Conservation (phyloP, 2,113 vertebrate genomes). For the Stercorarius parasiticus region DNA sequence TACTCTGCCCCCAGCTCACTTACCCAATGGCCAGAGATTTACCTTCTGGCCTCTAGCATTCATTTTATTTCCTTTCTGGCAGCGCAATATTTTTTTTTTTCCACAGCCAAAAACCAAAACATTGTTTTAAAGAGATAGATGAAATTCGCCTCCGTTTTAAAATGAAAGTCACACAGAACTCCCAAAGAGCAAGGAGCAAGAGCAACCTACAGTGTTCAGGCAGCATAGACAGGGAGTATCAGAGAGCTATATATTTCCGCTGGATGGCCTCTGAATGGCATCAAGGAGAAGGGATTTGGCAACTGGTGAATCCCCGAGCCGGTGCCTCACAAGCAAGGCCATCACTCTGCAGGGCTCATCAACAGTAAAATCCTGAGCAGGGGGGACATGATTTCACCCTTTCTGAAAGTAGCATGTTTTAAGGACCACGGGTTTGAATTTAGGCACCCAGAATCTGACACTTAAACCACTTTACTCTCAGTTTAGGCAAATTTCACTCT, state of each 20-base stretch:
- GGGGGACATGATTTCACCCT: background rate
- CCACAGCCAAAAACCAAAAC: background rate
- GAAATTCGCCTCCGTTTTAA: background rate
- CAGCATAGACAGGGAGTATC: background rate
- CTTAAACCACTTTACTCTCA: background rate
- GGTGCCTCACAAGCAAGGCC: background rate
- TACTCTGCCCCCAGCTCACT: background rate
- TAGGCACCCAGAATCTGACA: background rate
- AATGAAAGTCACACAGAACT: background rate
- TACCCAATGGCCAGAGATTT: background rate
- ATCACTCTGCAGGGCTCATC: background rate
- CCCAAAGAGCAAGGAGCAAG: background rate
- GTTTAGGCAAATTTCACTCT: background rate
- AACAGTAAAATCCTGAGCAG: background rate
- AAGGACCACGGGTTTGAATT: background rate
- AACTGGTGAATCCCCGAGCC: accelerated
- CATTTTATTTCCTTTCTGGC: background rate
- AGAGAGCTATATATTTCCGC: accelerated
- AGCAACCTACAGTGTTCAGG: background rate
- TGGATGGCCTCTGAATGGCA: background rate
- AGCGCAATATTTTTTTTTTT: background rate
- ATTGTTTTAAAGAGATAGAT: background rate
- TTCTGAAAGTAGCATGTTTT: background rate
- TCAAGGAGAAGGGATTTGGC: background rate
- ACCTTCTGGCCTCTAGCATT: background rate